These are phyloP conservation scores for Naso thynnoides DNA, from an alignment of 2,797 vertebrate genomes.

Conservation along the genomic window DNA sequence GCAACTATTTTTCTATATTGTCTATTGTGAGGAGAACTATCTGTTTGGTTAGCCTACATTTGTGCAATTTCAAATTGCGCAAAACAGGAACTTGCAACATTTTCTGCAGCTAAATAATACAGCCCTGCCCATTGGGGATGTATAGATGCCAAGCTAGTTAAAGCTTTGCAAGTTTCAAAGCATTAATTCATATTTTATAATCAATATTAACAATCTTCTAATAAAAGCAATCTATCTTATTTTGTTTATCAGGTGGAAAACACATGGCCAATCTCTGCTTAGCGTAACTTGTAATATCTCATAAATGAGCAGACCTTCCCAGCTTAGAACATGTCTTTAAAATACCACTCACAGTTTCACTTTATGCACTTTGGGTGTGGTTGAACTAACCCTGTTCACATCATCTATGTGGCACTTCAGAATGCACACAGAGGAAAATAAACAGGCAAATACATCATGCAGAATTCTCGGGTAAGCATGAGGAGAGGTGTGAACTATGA, in stretches of 20 bases:
- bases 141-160: not conserved
- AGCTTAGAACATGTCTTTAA: not conserved
- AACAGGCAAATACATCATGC: not conserved
- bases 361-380: not conserved
- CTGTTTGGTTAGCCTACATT: too few species aligned
- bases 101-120: too few species aligned
- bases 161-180: not conserved
- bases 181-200: not conserved
- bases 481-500: constrained; percentile 3
- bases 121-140: not conserved
- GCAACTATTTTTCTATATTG: not conserved
- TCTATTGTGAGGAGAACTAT: not conserved
- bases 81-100: too few species aligned
- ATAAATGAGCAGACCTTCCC: not conserved
- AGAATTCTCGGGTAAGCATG: not conserved
- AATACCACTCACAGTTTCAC: not conserved
- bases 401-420: not conserved
- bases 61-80: too few species aligned
- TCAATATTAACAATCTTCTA: too few species aligned
- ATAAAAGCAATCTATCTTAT: not conserved
- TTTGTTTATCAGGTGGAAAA: not conserved
- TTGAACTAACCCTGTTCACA: not conserved
- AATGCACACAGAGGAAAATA: not conserved
- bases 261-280: too few species aligned
- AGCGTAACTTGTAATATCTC: too few species aligned